Evolutionary conservation across 2,888 invertebrate genomes (phyloP), one percentile per base, ranked within the genome.

Genomic region (Drosophila lacicola): DNA sequence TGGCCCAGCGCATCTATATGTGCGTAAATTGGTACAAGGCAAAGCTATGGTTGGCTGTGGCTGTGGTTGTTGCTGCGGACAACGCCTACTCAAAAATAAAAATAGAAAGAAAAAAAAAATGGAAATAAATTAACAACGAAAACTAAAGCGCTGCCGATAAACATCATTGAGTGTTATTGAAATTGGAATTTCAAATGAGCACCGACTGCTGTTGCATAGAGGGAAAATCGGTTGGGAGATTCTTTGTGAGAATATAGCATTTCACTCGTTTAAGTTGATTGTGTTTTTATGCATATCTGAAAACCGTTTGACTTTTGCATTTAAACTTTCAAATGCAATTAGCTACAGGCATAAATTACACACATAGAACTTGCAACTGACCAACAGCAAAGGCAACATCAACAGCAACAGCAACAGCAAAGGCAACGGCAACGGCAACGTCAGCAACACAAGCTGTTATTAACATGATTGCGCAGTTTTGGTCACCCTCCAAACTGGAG

Each of bases 21-120:
- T 81, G 87, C 78, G 84, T 90, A 77, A 86, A 86, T 83, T 90
- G 79, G 90, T 87, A 89, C 89, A 84, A 84, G 88, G 85, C 88
- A 82, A 78, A 49, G 77, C 33, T 61, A 25, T 80, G 17, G 17
- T 17, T 17, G 17, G 17, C 17, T 17, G 62, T 60, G 47, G 57
- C 17, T 66, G 41, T 25, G 34, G 33, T 13, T 25, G 74, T 53
- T 76, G 80, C 73, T 80, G 74, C 34, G 72, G 73, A 80, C 80
- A 83, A 90, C 85, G 85, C 85, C 85, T 86, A 86, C 90, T 86
- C 85, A 74, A 74, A 76, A 69, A 64, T 49, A 51, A 47, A 56
- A 75, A 62, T 54, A 74, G 49, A 69, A 64, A 57, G 53, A 44
- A 44, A 33, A 36, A 41, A 66, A 67, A 37, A 33, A 37, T 60